These are phyloP conservation scores for Lasioglossum albipes DNA, from an alignment of 1,140 invertebrate genomes.

Conservation along the genomic window DNA sequence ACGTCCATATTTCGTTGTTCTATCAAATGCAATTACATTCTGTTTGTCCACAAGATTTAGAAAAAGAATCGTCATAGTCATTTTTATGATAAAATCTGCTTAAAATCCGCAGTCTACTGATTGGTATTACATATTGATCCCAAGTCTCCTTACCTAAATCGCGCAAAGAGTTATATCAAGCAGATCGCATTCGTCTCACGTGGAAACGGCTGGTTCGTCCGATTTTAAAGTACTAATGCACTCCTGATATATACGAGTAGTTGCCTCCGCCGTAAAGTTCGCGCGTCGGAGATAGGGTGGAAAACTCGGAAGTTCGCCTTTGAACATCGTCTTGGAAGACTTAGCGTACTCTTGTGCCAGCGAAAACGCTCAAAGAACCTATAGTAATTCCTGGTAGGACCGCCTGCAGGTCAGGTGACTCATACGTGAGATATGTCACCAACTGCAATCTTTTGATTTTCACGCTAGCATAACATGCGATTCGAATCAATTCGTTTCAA, in stretches of 20 bases:
- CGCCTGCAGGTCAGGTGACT: too few species aligned
- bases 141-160: background rate
- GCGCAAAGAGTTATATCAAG: background rate
- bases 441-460: too few species aligned
- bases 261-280: slow-evolving; percentile 38
- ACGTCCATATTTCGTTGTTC: too few species aligned
- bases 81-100: too few species aligned
- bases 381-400: background rate
- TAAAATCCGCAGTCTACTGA: background rate
- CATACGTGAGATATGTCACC: too few species aligned
- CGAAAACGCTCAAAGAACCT: slow-evolving; percentile 22
- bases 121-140: background rate
- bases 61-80: too few species aligned
- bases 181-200: background rate
- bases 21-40: too few species aligned
- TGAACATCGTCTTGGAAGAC: slow-evolving; percentile 23
- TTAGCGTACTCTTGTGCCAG: background rate
- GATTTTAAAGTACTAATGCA: slow-evolving; percentile 16
- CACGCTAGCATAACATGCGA: too few species aligned
- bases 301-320: slow-evolving; percentile 26
- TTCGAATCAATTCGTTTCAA: too few species aligned
- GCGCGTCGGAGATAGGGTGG: background rate
- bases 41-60: too few species aligned
- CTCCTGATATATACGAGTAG: slow-evolving; percentile 33
- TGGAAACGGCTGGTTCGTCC: background rate